Conservation (phyloP, 2,113 vertebrate genomes). For the Phrynosoma blainvillii region DNA sequence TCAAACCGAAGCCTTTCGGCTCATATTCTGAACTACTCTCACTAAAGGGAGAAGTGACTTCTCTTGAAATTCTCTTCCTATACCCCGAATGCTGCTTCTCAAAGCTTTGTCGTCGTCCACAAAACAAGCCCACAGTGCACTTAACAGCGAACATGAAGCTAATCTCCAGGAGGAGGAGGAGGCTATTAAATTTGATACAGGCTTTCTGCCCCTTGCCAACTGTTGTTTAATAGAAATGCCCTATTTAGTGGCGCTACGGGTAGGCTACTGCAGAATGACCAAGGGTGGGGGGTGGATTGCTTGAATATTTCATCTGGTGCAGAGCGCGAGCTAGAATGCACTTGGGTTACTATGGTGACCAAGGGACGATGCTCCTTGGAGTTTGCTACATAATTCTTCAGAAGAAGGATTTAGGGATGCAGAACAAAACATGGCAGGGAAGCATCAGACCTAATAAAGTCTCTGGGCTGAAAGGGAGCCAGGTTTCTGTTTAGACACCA, state of each 20-base stretch:
- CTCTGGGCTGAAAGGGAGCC: conserved; percentile 73
- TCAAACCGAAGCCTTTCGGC: not conserved
- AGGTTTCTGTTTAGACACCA: conserved; percentile 73
- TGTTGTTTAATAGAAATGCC: conserved; percentile 46
- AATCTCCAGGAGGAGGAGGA: not conserved
- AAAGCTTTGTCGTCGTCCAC: not conserved
- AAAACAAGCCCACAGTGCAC: not conserved
- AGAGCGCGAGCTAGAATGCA: conserved; percentile 55
- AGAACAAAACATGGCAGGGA: conserved; percentile 65
- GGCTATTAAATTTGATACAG: conserved; percentile 3
- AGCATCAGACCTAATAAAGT: conserved; percentile 58
- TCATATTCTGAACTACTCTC: not conserved
- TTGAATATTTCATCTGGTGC: conserved; percentile 37
- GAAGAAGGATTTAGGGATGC: conserved; percentile 66
- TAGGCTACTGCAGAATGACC: conserved; percentile 35
- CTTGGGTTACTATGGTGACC: conserved; percentile 63
- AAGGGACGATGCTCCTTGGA: conserved; percentile 47
- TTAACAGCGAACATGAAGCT: not conserved
- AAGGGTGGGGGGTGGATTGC: not conserved
- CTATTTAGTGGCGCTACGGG: conserved; percentile 41
- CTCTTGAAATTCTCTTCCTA: not conserved
- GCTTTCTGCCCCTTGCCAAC: conserved; percentile 44
- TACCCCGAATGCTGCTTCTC: not conserved
- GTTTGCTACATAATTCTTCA: conserved; percentile 67
- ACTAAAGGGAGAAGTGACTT: not conserved